Evolutionary conservation across 2,113 vertebrate species (phyloP), one percentile per base, ranked within the genome.

Genomic region (Cebus imitator): DNA sequence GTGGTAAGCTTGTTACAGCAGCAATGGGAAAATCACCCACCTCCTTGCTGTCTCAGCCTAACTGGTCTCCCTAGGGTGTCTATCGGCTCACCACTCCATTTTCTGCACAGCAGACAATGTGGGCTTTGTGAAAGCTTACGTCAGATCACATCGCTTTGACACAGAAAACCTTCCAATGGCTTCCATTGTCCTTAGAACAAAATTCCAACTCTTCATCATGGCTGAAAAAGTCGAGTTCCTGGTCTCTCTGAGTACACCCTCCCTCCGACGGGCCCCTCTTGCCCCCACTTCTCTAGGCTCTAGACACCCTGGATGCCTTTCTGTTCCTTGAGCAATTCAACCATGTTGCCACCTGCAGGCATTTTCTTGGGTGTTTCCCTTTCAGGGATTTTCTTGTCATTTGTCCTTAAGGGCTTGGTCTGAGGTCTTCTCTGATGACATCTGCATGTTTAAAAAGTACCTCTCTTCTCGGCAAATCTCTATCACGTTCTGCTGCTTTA

Each of bases 141-240:
- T 45, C 50, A 70, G 32, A 70, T 45, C 92, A 16, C 8, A 17
- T 18, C 17, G 1, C 89, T 43, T 57, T 61, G 80, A 12, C 2
- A 32, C 2, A 1, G 17, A n/a, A 82, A n/a, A 68, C 45, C 61
- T 57, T 43, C 55, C 5, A 21, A 1, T 6, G 25, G 27, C 35
- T 61, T 30, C 84, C 32, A 8, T 1, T 37, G 79, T 87, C 64
- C 78, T 78, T 93, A 57, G 73, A 90, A 93, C 64, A 87, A 73
- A 96, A 58, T 81, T 37, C 17, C 32, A 80, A 18, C 27, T n/a
- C 66, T 52, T 94, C 64, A 82, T 68, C 17, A 23, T 83, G 27
- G 55, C 87, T 96, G 70, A 8, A 94, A 90, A 92, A 66, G 88
- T 88, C 95, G 14, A 52, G 37, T 79, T 66, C 45, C 58, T 40